phyloP scores from a whole-genome alignment of 2,113 vertebrate genomes.

The Nipponia nippon region DNA sequence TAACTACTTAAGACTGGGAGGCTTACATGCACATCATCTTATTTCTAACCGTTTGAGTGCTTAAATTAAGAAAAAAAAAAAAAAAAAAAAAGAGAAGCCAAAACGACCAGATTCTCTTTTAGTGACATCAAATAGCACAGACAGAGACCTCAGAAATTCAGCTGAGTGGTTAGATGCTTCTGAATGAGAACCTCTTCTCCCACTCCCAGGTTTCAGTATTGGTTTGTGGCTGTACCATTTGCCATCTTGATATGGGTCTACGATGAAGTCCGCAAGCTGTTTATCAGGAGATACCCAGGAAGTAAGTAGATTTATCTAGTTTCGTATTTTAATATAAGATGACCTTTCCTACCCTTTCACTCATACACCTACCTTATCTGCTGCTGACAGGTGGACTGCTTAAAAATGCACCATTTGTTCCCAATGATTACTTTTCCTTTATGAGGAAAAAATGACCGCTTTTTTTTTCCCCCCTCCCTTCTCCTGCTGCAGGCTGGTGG shows the following conservation, averaged over 20 bases:
- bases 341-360: not conserved
- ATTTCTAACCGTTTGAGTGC: not conserved
- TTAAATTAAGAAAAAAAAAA: not conserved
- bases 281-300: constrained; percentile 78
- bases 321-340: not conserved
- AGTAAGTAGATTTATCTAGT: constrained; percentile 62
- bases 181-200: not conserved
- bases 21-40: not conserved
- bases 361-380: not conserved
- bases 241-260: constrained; percentile 80
- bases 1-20: not conserved
- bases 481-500: constrained; percentile 76
- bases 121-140: not conserved
- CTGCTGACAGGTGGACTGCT: not conserved
- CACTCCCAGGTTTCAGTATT: constrained; percentile 74
- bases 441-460: not conserved
- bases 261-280: constrained; percentile 76
- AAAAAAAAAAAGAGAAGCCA: too few species aligned
- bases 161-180: not conserved
- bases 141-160: not conserved
- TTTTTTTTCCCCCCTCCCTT: not conserved
- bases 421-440: not conserved
- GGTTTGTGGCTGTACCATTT: constrained; percentile 74
- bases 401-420: not conserved
- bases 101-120: not conserved